phyloP scores from a whole-genome alignment of 2,113 vertebrate species.

The Amblyopsis rosae region DNA sequence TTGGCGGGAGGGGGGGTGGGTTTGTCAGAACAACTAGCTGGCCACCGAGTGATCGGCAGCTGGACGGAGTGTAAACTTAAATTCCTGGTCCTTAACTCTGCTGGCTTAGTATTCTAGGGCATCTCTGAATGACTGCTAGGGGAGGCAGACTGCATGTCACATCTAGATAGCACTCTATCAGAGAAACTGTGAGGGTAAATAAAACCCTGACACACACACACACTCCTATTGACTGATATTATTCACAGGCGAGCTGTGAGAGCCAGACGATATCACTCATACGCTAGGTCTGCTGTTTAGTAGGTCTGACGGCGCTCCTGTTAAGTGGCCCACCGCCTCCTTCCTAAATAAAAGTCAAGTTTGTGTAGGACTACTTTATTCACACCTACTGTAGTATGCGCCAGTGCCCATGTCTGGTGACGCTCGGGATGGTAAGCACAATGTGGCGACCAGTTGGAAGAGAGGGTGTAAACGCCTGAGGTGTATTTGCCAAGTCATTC shows the following conservation, averaged over 20 bases:
- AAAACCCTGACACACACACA: slow-evolving; percentile 21
- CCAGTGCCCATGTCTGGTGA: slow-evolving; percentile 30
- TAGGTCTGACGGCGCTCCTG: neutral
- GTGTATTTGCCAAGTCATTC: slow-evolving; percentile 60
- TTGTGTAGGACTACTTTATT: slow-evolving; percentile 27
- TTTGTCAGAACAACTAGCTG: slow-evolving; percentile 32
- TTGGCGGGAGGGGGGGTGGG: slow-evolving; percentile 5
- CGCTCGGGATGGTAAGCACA: slow-evolving; percentile 29
- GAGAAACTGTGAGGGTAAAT: slow-evolving; percentile 53
- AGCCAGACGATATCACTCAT: neutral
- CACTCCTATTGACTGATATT: slow-evolving; percentile 23
- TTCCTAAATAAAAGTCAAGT: slow-evolving; percentile 15
- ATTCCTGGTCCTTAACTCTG: slow-evolving; percentile 25
- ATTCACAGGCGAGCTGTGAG: slow-evolving; percentile 33
- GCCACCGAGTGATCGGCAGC: slow-evolving; percentile 48
- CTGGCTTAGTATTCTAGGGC: neutral
- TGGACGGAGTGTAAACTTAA: slow-evolving; percentile 5
- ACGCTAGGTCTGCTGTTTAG: no score
- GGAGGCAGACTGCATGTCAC: slow-evolving; percentile 57
- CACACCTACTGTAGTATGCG: slow-evolving; percentile 22
- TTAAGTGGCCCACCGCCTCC: neutral
- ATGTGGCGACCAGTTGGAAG: slow-evolving; percentile 33
- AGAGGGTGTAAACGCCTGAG: slow-evolving; percentile 39
- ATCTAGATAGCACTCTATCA: slow-evolving; percentile 46
- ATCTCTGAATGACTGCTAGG: slow-evolving; percentile 6